Percentiles rank a stretch among this genome's conserved stretches.
phyloP scores from a whole-genome alignment of 2,113 vertebrate genomes.

The Furnarius figulus region DNA sequence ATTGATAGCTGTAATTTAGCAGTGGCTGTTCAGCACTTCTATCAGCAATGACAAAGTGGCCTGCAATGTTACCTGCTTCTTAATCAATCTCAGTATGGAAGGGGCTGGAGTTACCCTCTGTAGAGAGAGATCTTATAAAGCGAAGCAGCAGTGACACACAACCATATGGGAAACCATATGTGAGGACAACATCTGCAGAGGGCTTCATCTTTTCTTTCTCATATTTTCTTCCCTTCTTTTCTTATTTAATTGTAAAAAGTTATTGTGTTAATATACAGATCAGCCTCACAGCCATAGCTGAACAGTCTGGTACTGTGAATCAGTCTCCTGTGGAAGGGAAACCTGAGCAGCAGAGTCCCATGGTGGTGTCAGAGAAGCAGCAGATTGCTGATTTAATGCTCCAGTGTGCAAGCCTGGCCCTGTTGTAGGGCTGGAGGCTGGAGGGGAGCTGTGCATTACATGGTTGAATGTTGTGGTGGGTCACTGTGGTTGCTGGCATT shows the following conservation, averaged over 20 bases:
- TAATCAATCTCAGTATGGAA: constrained; percentile 37
- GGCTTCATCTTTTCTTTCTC: not conserved
- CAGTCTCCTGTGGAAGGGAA: not conserved
- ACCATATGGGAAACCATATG: constrained; percentile 43
- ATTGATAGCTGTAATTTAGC: constrained; percentile 69
- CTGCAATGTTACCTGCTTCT: constrained; percentile 50
- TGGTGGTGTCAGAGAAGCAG: not conserved
- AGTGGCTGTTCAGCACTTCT: constrained; percentile 56
- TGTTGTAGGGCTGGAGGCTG: not conserved
- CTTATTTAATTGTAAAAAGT: not conserved
- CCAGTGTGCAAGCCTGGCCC: not conserved
- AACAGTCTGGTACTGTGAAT: not conserved
- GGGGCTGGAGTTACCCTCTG: not conserved
- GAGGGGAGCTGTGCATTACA: not conserved
- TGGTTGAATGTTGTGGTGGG: not conserved
- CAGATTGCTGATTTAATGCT: not conserved
- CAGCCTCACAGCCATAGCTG: not conserved
- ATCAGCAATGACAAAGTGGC: constrained; percentile 52
- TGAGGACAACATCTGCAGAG: constrained; percentile 38
- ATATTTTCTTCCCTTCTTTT: not conserved
- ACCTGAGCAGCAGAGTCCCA: not conserved
- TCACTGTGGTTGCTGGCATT: not conserved
- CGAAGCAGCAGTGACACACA: not conserved
- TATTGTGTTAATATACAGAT: constrained; percentile 32
- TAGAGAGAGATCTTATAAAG: not conserved